phyloP scores from a whole-genome alignment of 2,888 invertebrate species.

The Clusia tigrina region DNA sequence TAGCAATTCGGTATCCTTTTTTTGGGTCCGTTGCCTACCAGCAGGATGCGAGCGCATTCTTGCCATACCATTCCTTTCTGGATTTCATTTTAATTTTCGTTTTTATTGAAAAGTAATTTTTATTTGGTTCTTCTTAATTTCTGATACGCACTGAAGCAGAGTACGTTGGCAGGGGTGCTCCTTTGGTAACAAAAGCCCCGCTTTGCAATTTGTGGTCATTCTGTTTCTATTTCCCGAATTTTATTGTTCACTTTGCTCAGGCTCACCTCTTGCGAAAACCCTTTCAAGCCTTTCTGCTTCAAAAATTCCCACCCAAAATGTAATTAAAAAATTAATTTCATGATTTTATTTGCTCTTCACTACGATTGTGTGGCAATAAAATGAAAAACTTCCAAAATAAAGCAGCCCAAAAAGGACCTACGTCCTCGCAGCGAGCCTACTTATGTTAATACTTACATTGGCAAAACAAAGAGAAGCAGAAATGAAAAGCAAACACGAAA shows the following conservation, averaged over 20 bases:
- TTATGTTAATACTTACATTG: not conserved
- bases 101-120: too few relatives aligned
- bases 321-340: conserved; percentile 12
- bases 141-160: too few relatives aligned
- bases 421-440: not conserved
- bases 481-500: not conserved
- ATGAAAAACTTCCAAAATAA: not conserved
- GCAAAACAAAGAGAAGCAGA: not conserved
- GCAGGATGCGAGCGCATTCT: too few relatives aligned
- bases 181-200: too few relatives aligned
- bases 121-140: too few relatives aligned
- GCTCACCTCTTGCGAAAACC: not conserved
- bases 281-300: not conserved
- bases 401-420: not conserved
- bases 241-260: not conserved
- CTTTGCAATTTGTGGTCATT: too few relatives aligned
- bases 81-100: too few relatives aligned
- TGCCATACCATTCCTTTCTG: too few relatives aligned
- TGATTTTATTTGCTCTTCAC: not conserved
- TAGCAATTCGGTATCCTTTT: too few relatives aligned
- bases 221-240: not conserved
- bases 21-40: too few relatives aligned
- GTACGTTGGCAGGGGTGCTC: too few relatives aligned
- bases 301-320: not conserved
- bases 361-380: not conserved